A percentile compares a stretch with the other conserved stretches of the same genome.
Conservation (phyloP, 2,113 vertebrate species). For the Petaurus breviceps region DNA sequence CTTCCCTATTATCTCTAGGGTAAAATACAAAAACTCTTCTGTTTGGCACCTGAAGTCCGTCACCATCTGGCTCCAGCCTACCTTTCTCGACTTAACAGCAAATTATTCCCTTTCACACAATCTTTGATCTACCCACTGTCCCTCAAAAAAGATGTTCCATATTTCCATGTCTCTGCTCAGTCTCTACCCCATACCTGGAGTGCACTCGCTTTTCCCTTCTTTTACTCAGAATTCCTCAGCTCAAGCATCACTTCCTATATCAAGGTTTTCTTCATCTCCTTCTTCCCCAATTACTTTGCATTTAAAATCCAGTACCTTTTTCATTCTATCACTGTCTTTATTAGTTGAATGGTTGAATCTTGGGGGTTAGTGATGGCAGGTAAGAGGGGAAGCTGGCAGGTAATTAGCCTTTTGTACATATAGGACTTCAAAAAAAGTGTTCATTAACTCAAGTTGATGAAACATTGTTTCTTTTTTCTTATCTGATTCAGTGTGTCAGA, state of each 20-base stretch:
- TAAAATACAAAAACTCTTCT: not conserved
- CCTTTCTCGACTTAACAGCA: not conserved
- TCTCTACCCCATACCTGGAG: not conserved
- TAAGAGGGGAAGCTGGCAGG: not conserved
- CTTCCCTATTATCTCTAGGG: not conserved
- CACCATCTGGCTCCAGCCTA: not conserved
- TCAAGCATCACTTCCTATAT: not conserved
- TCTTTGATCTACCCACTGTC: not conserved
- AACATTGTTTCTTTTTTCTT: not conserved
- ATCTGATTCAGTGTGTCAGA: not conserved
- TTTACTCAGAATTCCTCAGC: not conserved
- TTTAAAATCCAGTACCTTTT: not conserved
- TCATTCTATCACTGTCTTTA: not conserved
- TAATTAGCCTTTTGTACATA: not conserved
- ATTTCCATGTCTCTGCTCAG: too few species aligned
- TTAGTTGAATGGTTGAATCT: not conserved
- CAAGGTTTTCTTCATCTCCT: not conserved
- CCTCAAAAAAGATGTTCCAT: not conserved
- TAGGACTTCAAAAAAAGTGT: not conserved
- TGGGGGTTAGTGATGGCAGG: not conserved
- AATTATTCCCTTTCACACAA: not conserved
- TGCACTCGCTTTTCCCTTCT: too few species aligned
- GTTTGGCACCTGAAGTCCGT: not conserved
- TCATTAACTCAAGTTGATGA: not conserved
- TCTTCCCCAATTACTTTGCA: not conserved